Evolutionary conservation across 2,888 invertebrate species (phyloP).

Genomic region (Eupithecia pulchellata): DNA sequence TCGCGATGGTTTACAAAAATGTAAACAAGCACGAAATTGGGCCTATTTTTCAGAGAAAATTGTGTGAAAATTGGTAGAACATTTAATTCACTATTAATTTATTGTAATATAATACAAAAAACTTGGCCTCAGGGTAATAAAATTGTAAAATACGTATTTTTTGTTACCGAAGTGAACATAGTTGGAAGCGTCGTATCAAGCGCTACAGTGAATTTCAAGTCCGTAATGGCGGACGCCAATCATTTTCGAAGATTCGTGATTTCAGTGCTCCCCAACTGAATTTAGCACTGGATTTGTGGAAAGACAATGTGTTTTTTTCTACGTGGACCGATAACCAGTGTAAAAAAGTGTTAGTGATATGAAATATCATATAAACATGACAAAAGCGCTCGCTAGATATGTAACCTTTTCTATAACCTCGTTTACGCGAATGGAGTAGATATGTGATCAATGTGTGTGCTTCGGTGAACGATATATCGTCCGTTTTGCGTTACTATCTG

Average conservation of each 20-base stretch:
- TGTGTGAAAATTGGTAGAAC: constrained; percentile 35
- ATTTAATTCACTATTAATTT: constrained; percentile 18
- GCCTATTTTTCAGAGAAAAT: constrained; percentile 32
- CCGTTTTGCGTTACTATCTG: constrained; percentile 80
- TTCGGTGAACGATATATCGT: constrained; percentile 88
- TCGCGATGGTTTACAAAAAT: constrained; percentile 77
- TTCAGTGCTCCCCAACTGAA: constrained; percentile 82
- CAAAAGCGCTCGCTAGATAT: constrained; percentile 86
- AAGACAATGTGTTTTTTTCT: constrained; percentile 73
- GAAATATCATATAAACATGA: constrained; percentile 81
- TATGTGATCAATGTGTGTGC: constrained; percentile 90
- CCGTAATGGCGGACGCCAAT: constrained; percentile 86
- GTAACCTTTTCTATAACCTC: constrained; percentile 91
- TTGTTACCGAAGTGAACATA: constrained; percentile 81
- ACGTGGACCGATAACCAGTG: constrained; percentile 73
- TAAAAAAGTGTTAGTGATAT: constrained; percentile 78
- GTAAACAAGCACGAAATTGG: constrained; percentile 75
- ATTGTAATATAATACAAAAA: neutral
- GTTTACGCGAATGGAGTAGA: constrained; percentile 91
- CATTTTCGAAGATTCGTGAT: constrained; percentile 85
- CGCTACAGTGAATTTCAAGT: constrained; percentile 81
- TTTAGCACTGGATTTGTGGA: constrained; percentile 65
- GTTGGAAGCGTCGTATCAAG: constrained; percentile 81
- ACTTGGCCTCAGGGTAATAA: constrained; percentile 18
- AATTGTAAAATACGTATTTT: constrained; percentile 64